Conservation (phyloP, 2,797 vertebrate species). For the Centroberyx gerrardi region DNA sequence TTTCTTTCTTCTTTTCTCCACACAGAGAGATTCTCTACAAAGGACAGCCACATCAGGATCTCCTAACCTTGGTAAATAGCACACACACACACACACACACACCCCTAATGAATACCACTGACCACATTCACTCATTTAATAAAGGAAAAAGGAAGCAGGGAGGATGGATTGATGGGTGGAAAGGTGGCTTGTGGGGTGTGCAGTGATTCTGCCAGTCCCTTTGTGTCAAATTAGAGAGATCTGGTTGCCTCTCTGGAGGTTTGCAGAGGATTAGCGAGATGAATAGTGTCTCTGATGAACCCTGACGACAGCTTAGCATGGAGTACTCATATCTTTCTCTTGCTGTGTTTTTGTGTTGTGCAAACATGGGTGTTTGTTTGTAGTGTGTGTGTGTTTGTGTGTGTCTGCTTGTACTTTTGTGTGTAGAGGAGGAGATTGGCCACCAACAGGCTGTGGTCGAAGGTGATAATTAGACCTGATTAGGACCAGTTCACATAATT, state of each 20-base stretch:
- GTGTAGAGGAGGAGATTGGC: conserved; percentile 20
- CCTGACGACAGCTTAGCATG: neutral
- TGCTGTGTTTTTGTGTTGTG: neutral
- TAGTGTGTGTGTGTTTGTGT: neutral
- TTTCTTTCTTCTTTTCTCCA: conserved; percentile 27
- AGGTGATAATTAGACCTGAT: conserved; percentile 52
- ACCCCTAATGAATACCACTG: neutral
- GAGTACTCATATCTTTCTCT: neutral
- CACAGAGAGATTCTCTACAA: conserved; percentile 72
- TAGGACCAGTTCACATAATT: neutral
- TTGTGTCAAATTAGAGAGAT: conserved; percentile 70
- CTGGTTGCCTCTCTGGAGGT: conserved; percentile 41
- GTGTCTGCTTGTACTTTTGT: conserved; percentile 2
- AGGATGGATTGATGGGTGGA: conserved; percentile 6
- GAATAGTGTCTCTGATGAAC: conserved; percentile 2
- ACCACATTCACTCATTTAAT: neutral
- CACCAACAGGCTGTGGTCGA: conserved; percentile 25
- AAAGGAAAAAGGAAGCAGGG: neutral
- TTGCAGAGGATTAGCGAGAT: conserved; percentile 51
- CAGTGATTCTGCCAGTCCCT: conserved; percentile 37
- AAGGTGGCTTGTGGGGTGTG: neutral
- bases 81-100: conserved; percentile 13
- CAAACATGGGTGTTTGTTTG: neutral
- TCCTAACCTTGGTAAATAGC: conserved; percentile 67
- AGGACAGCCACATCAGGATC: conserved; percentile 55